These are phyloP conservation scores for Lemur catta DNA, from an alignment of 2,797 vertebrate species.

Conservation along the genomic window DNA sequence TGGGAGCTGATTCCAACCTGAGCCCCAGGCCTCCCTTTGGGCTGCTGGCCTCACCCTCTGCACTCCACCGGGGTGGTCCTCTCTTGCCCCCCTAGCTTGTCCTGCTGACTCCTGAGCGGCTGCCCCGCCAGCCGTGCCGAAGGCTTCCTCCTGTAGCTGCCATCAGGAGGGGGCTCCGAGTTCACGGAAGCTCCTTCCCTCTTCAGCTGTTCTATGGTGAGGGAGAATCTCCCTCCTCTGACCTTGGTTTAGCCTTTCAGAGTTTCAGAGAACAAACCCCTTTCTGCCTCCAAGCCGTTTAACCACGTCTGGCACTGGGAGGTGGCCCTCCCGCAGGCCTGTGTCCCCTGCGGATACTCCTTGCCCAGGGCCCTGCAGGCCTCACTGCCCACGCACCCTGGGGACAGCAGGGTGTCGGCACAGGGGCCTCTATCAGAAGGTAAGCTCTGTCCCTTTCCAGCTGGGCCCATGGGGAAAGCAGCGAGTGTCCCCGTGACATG, in stretches of 20 bases:
- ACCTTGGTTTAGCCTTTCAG: background rate
- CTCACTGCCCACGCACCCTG: too few species aligned
- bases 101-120: background rate
- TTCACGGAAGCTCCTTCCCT: background rate
- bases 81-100: background rate
- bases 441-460: background rate
- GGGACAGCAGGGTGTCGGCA: background rate
- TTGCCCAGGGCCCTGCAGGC: background rate
- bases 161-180: too few species aligned
- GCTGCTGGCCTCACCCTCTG: background rate
- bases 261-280: background rate
- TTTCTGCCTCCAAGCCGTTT: background rate
- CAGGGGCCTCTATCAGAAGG: background rate
- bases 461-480: background rate
- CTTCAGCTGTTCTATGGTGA: background rate
- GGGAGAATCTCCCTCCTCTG: background rate
- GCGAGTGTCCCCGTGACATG: background rate
- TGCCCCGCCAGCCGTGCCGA: rapidly evolving
- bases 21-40: background rate
- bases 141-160: background rate
- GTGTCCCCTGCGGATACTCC: background rate
- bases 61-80: rapidly evolving
- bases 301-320: rapidly evolving
- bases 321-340: background rate
- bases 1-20: background rate